Percentiles rank a stretch among this genome's conserved stretches.
Conservation (phyloP, 2,888 invertebrate genomes). For the Silvanus unidentatus region DNA sequence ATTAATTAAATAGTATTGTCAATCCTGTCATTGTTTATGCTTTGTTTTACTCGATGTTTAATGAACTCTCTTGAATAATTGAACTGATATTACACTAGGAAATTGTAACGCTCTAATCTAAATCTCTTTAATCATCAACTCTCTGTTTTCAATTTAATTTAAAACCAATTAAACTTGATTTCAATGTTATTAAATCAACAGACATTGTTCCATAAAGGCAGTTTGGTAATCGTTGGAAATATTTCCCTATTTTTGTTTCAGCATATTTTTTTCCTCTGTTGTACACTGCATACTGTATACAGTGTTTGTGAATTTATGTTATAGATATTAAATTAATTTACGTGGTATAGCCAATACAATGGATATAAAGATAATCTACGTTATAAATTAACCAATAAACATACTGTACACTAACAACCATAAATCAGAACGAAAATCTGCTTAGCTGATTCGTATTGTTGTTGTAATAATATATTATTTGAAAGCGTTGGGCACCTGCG, state of each 20-base stretch:
- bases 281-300: no score
- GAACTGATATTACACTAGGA: constrained; percentile 18
- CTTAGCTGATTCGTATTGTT: constrained; percentile 25
- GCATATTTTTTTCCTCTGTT: no score
- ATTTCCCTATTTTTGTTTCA: constrained; percentile 6
- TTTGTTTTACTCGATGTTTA: constrained; percentile 25
- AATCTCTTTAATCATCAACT: constrained; percentile 15
- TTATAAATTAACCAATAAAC: constrained; percentile 28
- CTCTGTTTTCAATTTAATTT: constrained; percentile 15
- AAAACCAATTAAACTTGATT: constrained; percentile 16
- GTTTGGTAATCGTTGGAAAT: constrained; percentile 10
- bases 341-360: no score
- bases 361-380: no score
- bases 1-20: constrained; percentile 37
- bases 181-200: constrained; percentile 14
- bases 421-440: constrained; percentile 33
- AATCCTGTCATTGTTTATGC: constrained; percentile 27
- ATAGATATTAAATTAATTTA: no score
- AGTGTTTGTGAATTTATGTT: no score
- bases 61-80: constrained; percentile 24
- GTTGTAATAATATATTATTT: constrained; percentile 13
- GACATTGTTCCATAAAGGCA: constrained; percentile 13
- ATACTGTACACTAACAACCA: constrained; percentile 29
- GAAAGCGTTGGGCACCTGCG: constrained; percentile 36
- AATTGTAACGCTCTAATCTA: constrained; percentile 17